Percentiles rank a stretch among this genome's conserved stretches.
Conservation (phyloP, 2,113 vertebrate species). For the Macroglossus sobrinus region DNA sequence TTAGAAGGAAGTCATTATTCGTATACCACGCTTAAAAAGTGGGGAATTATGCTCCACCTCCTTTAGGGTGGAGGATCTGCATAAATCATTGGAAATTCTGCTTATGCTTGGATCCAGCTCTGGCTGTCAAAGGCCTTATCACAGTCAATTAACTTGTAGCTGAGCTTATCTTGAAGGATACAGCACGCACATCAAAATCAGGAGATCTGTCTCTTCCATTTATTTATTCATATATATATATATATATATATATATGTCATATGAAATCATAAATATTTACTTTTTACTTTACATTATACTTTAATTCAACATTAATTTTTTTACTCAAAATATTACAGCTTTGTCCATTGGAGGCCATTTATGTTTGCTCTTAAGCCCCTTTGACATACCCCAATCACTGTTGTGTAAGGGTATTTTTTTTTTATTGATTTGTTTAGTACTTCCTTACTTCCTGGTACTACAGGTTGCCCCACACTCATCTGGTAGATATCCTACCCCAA, state of each 20-base stretch:
- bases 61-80: neutral
- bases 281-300: constrained; percentile 12
- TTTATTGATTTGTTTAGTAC: neutral
- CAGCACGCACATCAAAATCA: too few relatives aligned
- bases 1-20: neutral
- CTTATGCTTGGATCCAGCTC: neutral
- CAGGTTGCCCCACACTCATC: neutral
- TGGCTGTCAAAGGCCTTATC: too few relatives aligned
- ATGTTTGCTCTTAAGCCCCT: neutral
- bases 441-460: neutral
- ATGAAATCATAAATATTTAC: neutral
- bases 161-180: too few relatives aligned
- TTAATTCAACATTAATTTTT: neutral
- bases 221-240: neutral
- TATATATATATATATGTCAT: too few relatives aligned
- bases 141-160: too few relatives aligned
- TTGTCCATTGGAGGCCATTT: neutral
- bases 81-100: neutral
- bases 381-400: neutral
- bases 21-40: neutral
- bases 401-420: neutral
- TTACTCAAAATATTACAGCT: neutral
- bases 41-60: neutral
- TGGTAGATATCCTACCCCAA: neutral
- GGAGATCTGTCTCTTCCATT: neutral